A percentile compares a stretch with the other conserved stretches of the same genome.
Evolutionary conservation across 1,140 invertebrate species (phyloP).

Genomic region (Bombus impatiens): DNA sequence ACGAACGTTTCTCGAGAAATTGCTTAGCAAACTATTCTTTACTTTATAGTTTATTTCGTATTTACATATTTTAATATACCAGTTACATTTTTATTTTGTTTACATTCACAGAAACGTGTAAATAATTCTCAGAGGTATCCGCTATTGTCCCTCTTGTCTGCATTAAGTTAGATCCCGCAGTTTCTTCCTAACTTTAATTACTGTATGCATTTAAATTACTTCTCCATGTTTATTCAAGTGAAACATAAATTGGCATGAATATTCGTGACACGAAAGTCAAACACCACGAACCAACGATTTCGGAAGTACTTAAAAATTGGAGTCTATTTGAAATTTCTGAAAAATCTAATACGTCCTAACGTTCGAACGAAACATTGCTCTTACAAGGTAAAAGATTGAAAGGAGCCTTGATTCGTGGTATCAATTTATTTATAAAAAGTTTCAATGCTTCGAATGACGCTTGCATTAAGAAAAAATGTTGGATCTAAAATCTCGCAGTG

Average conservation of each 20-base stretch:
- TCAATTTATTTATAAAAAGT: too few relatives aligned
- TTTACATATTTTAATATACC: neutral
- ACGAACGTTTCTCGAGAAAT: too few relatives aligned
- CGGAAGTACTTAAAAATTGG: neutral
- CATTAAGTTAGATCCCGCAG: neutral
- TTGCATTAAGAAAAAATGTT: too few relatives aligned
- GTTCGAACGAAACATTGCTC: neutral
- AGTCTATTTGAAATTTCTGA: neutral
- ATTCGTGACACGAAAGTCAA: slow-evolving; percentile 5
- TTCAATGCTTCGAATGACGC: too few relatives aligned
- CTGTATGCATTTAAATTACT: slow-evolving; percentile 15
- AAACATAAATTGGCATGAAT: neutral
- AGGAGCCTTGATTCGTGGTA: neutral
- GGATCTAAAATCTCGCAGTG: too few relatives aligned
- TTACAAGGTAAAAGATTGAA: neutral
- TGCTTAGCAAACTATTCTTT: too few relatives aligned
- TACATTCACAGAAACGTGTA: neutral
- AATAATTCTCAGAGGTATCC: neutral
- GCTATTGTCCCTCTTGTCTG: neutral
- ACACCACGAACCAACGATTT: too few relatives aligned
- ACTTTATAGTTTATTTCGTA: too few relatives aligned
- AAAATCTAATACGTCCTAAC: neutral
- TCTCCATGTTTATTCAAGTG: neutral
- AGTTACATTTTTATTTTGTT: neutral
- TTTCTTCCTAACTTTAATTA: slow-evolving; percentile 13